Evolutionary conservation across 2,888 invertebrate genomes (phyloP).

Genomic region (Balanococcus diminutus): DNA sequence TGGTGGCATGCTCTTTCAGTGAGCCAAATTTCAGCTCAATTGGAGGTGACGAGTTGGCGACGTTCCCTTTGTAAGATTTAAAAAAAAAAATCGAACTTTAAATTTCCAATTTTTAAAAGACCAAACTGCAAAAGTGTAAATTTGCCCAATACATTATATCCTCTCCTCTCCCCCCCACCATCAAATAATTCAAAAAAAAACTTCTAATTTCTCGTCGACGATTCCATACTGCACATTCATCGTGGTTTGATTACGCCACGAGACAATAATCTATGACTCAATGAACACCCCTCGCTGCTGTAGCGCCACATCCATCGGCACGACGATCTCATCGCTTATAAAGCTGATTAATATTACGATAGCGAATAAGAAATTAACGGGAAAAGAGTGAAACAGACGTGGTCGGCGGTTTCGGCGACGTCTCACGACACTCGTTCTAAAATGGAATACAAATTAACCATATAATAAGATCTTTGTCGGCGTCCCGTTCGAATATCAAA

Average conservation of each 20-base stretch:
- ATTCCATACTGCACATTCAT: background rate
- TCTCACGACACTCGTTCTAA: background rate
- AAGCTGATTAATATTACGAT: constrained; percentile 10
- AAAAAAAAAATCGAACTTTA: too few relatives aligned
- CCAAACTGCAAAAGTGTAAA: too few relatives aligned
- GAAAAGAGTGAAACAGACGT: background rate
- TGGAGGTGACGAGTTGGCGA: too few relatives aligned
- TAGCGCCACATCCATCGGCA: background rate
- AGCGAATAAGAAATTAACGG: constrained; percentile 1
- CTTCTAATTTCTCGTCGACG: too few relatives aligned
- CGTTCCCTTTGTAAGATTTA: too few relatives aligned
- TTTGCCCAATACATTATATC: too few relatives aligned
- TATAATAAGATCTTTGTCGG: background rate
- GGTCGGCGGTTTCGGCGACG: background rate
- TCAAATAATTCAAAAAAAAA: too few relatives aligned
- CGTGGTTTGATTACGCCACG: background rate
- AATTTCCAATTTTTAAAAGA: too few relatives aligned
- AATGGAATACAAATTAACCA: constrained; percentile 1
- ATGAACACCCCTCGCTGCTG: background rate
- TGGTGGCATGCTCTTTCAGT: too few relatives aligned
- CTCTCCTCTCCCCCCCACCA: too few relatives aligned
- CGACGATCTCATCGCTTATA: background rate
- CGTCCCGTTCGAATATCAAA: background rate
- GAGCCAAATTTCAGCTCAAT: too few relatives aligned
- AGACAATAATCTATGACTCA: background rate